Evolutionary conservation across 2,113 vertebrate species (phyloP).

Genomic region (Antennarius striatus): DNA sequence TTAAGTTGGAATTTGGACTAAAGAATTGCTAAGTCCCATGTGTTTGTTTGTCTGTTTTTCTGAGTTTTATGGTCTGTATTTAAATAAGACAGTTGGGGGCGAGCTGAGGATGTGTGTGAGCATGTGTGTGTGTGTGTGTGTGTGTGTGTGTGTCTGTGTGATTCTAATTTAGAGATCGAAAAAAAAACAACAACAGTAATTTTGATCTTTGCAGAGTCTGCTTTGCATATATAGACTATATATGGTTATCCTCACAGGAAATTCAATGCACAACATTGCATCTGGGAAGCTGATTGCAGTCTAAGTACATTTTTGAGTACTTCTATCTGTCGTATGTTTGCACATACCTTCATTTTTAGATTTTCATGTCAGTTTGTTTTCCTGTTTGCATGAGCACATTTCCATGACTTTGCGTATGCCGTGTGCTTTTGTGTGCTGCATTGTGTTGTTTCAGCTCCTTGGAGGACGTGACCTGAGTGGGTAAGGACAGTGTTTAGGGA

Average conservation of each 20-base stretch:
- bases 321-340: no score
- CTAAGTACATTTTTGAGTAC: no score
- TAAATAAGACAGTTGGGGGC: constrained; percentile 56
- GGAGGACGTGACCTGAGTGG: constrained; percentile 86
- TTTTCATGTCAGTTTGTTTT: constrained; percentile 15
- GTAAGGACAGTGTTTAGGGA: constrained; percentile 79
- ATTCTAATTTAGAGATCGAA: constrained; percentile 10
- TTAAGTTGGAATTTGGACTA: constrained; percentile 67
- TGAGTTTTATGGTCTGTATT: constrained; percentile 67
- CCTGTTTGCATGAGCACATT: constrained; percentile 24
- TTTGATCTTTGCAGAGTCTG: no score
- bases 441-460: constrained; percentile 64
- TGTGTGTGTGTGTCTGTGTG: constrained; percentile 37
- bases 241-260: no score
- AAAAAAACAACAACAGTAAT: no score
- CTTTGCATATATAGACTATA: no score
- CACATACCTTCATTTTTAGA: background rate
- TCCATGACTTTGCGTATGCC: constrained; percentile 20
- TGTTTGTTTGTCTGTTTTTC: constrained; percentile 65
- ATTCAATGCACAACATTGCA: no score
- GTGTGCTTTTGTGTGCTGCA: constrained; percentile 34
- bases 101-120: constrained; percentile 27
- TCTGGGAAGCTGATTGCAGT: no score
- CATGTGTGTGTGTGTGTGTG: constrained; percentile 4
- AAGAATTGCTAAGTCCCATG: constrained; percentile 57